Percentiles rank a stretch among this genome's conserved stretches.
phyloP scores from a whole-genome alignment of 2,888 invertebrate genomes.

The Standfussiana lucernea region DNA sequence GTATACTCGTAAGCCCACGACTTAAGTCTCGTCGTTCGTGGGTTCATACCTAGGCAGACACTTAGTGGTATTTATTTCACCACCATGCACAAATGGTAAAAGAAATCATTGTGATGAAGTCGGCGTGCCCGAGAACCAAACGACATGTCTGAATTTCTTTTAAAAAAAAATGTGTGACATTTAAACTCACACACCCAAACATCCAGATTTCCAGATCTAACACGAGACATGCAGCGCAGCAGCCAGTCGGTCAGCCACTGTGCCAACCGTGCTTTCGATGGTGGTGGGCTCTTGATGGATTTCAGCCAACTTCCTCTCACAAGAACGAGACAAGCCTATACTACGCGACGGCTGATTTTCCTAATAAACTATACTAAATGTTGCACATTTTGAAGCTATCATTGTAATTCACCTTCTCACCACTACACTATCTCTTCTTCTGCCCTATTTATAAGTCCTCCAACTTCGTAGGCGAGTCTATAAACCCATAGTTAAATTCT shows the following conservation, averaged over 20 bases:
- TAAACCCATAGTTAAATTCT: constrained; percentile 57
- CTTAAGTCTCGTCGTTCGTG: not conserved
- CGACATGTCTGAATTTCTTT: too few species aligned
- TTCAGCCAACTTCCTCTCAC: not conserved
- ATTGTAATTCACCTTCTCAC: not conserved
- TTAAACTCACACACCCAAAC: too few species aligned
- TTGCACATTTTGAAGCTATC: not conserved
- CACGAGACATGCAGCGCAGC: too few species aligned
- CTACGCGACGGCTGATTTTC: not conserved
- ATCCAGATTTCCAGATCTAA: too few species aligned
- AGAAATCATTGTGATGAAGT: not conserved
- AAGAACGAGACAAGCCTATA: not conserved
- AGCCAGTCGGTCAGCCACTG: too few species aligned
- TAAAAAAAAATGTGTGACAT: too few species aligned
- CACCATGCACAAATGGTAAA: not conserved
- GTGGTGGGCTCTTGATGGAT: not conserved
- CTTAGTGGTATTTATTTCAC: not conserved
- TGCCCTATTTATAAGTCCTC: constrained; percentile 44
- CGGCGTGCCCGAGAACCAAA: not conserved
- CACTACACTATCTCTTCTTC: not conserved
- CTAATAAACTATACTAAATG: not conserved
- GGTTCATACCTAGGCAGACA: not conserved
- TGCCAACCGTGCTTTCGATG: too few species aligned
- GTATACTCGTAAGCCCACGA: not conserved
- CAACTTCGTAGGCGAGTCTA: constrained; percentile 46